A percentile compares a stretch with the other conserved stretches of the same genome.
Conservation (phyloP, 2,797 vertebrate species). For the Pseudotriccus pelzelni region DNA sequence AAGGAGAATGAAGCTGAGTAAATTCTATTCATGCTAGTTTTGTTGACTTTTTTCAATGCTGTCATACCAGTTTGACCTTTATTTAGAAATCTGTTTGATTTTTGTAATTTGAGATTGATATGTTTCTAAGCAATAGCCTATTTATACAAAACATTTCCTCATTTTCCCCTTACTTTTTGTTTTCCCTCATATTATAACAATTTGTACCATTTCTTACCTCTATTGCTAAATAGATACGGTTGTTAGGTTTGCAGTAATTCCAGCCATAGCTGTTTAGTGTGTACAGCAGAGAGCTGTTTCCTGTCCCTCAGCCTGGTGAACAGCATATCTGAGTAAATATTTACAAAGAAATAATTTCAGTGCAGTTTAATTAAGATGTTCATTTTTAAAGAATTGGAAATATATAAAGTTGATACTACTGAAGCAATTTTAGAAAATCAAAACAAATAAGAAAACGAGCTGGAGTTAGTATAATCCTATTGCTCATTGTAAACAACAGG, state of each 20-base stretch:
- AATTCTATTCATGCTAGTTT: not conserved
- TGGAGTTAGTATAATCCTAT: not conserved
- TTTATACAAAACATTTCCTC: not conserved
- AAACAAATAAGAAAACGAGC: not conserved
- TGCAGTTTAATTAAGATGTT: conserved; percentile 32
- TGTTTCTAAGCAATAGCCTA: not conserved
- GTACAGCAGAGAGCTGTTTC: not conserved
- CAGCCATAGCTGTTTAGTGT: not conserved
- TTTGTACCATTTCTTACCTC: not conserved
- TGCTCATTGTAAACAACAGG: not conserved
- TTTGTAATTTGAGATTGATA: not conserved
- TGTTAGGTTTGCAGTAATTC: conserved; percentile 21
- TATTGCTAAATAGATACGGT: not conserved
- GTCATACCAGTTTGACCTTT: not conserved
- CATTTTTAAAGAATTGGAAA: conserved; percentile 17
- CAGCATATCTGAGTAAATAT: conserved; percentile 29
- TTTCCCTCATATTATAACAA: not conserved
- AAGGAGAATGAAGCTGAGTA: not conserved
- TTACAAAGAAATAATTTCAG: conserved; percentile 6
- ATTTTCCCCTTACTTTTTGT: not conserved
- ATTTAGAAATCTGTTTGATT: conserved; percentile 3
- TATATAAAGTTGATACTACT: not conserved
- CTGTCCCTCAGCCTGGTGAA: not conserved
- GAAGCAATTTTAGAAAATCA: not conserved
- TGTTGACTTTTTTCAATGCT: conserved; percentile 2